Conservation (phyloP, 2,888 invertebrate genomes). For the Apamea anceps region DNA sequence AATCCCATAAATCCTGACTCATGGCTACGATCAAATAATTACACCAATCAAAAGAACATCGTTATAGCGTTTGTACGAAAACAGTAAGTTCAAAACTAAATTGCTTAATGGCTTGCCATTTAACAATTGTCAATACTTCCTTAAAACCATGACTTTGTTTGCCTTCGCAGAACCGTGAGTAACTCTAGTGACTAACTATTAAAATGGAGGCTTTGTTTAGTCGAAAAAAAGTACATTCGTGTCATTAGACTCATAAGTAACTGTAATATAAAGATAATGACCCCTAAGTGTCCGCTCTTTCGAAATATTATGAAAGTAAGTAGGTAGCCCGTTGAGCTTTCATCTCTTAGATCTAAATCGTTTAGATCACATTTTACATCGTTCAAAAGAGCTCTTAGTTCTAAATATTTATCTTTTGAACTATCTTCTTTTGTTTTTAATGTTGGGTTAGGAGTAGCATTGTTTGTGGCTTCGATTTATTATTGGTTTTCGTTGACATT, state of each 20-base stretch:
- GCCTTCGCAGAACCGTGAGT: conserved; percentile 63
- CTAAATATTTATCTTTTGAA: conserved; percentile 62
- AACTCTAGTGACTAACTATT: conserved; percentile 59
- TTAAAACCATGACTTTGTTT: conserved; percentile 45
- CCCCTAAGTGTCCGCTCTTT: conserved; percentile 61
- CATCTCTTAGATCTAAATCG: conserved; percentile 61
- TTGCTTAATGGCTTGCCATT: conserved; percentile 78
- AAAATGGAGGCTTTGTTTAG: conserved; percentile 62
- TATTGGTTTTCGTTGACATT: conserved; percentile 34
- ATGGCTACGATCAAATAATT: conserved; percentile 59
- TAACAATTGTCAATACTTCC: conserved; percentile 77
- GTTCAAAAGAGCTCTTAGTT: conserved; percentile 60
- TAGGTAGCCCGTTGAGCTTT: conserved; percentile 43
- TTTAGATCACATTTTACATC: conserved; percentile 65
- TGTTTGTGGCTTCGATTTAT: conserved; percentile 49
- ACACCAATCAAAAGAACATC: conserved; percentile 51
- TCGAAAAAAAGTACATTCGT: conserved; percentile 46
- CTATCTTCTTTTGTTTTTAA: conserved; percentile 40
- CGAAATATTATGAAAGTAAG: conserved; percentile 68
- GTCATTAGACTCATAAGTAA: conserved; percentile 64
- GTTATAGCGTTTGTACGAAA: conserved; percentile 68
- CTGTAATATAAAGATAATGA: conserved; percentile 63
- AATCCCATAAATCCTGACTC: conserved; percentile 58
- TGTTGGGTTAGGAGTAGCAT: conserved; percentile 30
- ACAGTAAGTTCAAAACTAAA: conserved; percentile 61